A percentile compares a stretch with the other conserved stretches of the same genome.
phyloP scores from a whole-genome alignment of 1,140 invertebrate species.

The Zeugodacus cucurbitae region DNA sequence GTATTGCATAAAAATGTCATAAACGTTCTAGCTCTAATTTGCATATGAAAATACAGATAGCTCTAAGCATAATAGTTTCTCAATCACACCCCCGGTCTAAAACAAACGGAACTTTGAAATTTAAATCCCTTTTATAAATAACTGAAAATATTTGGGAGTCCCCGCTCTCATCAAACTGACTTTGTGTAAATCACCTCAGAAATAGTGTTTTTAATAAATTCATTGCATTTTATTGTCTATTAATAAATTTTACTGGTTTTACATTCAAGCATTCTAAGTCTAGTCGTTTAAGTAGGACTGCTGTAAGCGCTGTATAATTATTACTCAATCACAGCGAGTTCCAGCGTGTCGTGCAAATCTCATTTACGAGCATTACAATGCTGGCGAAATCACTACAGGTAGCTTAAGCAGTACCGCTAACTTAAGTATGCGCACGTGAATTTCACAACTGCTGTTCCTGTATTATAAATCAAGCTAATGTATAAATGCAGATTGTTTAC shows the following conservation, averaged over 20 bases:
- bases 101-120: background rate
- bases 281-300: background rate
- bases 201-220: background rate
- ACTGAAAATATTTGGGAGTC: background rate
- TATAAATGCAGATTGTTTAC: background rate
- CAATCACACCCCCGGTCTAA: background rate
- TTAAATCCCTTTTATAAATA: background rate
- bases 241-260: background rate
- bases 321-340: background rate
- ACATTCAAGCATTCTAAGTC: background rate
- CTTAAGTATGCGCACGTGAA: background rate
- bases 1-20: no score
- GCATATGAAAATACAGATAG: no score
- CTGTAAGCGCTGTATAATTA: slow-evolving; percentile 4
- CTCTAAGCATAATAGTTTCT: background rate
- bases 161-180: background rate
- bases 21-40: no score
- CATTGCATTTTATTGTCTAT: background rate
- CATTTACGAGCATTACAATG: background rate
- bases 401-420: background rate
- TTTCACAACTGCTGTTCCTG: background rate
- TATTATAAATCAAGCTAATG: background rate
- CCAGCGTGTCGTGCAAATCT: background rate
- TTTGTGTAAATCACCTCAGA: background rate
- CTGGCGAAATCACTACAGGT: background rate